Percentiles rank a stretch among this genome's conserved stretches.
Conservation (phyloP, 2,797 vertebrate genomes). For the Clarias laeviceps region DNA sequence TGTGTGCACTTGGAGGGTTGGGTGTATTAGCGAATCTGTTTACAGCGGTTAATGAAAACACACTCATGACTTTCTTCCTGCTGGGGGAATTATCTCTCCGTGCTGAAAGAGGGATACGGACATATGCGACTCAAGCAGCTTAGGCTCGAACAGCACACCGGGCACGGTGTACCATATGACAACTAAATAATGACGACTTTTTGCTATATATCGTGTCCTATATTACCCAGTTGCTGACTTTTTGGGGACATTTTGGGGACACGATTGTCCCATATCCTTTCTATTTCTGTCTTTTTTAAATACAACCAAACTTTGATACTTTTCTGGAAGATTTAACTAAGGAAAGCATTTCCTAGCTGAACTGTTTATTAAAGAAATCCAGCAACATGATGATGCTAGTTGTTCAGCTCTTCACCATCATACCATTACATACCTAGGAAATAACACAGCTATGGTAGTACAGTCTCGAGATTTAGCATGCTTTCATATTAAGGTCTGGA, state of each 20-base stretch:
- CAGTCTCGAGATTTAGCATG: neutral
- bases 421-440: neutral
- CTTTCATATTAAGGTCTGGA: no score
- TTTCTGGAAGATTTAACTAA: neutral
- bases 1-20: slow-evolving; percentile 22
- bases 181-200: neutral
- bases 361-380: neutral
- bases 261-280: neutral
- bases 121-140: neutral
- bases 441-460: neutral
- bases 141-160: neutral
- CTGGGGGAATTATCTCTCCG: slow-evolving; percentile 41
- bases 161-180: neutral
- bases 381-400: neutral
- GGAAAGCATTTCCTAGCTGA: neutral
- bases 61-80: slow-evolving; percentile 11
- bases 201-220: no score
- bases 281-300: neutral
- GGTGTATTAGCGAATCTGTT: slow-evolving; percentile 44
- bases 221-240: neutral
- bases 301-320: neutral
- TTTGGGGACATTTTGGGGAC: neutral
- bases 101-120: slow-evolving; percentile 29
- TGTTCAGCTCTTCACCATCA: neutral
- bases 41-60: slow-evolving; percentile 51